A percentile compares a stretch with the other conserved stretches of the same genome.
Conservation (phyloP, 1,140 invertebrate species). For the Bursaphelenchus mucronatus region DNA sequence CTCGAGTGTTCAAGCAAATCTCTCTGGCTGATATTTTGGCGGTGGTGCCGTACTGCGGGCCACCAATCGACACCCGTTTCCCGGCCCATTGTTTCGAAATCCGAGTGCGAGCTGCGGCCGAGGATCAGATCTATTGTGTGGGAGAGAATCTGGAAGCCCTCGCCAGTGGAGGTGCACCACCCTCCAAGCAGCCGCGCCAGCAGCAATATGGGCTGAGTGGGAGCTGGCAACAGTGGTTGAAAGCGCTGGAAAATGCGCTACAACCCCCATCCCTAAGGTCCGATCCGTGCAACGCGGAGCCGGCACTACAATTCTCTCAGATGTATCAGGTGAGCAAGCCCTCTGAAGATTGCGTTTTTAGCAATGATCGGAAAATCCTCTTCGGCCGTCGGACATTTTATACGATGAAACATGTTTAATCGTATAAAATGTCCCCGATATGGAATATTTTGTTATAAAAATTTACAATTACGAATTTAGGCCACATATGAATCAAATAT, state of each 20-base stretch:
- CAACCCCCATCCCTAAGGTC: slow-evolving; percentile 52
- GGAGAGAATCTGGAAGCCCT: slow-evolving; percentile 55
- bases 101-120: slow-evolving; percentile 31
- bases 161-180: slow-evolving; percentile 29
- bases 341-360: no score
- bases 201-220: slow-evolving; percentile 25
- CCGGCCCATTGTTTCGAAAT: slow-evolving; percentile 60
- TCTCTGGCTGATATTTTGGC: slow-evolving; percentile 54
- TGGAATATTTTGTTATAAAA: no score
- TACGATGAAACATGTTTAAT: no score
- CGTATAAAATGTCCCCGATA: no score
- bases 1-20: slow-evolving; percentile 53
- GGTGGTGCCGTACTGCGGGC: slow-evolving; percentile 50
- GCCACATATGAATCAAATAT: no score
- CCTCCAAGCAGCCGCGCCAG: slow-evolving; percentile 50
- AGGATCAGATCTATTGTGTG: slow-evolving; percentile 53
- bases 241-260: slow-evolving; percentile 29
- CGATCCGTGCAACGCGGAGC: slow-evolving; percentile 51
- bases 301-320: slow-evolving; percentile 56
- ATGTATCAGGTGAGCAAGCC: slow-evolving; percentile 47
- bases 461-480: no score
- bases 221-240: slow-evolving; percentile 53
- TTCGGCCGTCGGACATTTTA: no score
- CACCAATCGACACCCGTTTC: slow-evolving; percentile 45
- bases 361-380: background rate